A percentile compares a stretch with the other conserved stretches of the same genome.
phyloP scores from a whole-genome alignment of 2,113 vertebrate genomes.

The Capreolus pygargus region DNA sequence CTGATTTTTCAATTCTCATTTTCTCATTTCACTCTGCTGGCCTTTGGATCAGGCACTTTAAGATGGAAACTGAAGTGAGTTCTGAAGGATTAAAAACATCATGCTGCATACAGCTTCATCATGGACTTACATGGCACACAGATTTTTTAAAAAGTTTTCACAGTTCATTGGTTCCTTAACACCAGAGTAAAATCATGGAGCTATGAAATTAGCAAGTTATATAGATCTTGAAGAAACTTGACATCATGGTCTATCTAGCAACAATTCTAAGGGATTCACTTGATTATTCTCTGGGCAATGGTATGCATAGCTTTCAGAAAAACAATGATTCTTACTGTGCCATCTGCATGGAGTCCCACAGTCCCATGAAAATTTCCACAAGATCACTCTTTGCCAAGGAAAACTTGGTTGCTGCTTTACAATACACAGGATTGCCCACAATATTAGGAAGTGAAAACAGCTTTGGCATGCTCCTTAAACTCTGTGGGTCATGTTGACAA shows the following conservation, averaged over 20 bases:
- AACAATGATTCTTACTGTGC: not conserved
- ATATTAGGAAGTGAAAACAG: not conserved
- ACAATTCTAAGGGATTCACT: not conserved
- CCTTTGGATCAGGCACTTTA: conserved; percentile 25
- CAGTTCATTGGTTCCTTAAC: not conserved
- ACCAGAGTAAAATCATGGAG: not conserved
- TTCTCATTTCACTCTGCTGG: not conserved
- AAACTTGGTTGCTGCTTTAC: not conserved
- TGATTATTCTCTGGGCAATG: not conserved
- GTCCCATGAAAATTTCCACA: not conserved
- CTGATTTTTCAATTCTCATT: not conserved
- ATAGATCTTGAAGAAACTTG: not conserved
- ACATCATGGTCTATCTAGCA: not conserved
- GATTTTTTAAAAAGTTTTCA: not conserved
- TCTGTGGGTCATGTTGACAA: not conserved
- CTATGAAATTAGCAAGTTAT: not conserved
- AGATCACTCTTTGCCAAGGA: not conserved
- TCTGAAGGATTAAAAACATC: conserved; percentile 52
- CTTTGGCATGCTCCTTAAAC: not conserved
- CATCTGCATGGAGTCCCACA: not conserved
- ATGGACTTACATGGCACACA: not conserved
- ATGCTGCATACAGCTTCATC: conserved; percentile 32
- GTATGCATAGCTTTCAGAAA: not conserved
- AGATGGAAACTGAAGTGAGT: conserved; percentile 56
- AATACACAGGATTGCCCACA: not conserved